phyloP scores from a whole-genome alignment of 1,140 invertebrate genomes.

The Lutraria rhynchaena region DNA sequence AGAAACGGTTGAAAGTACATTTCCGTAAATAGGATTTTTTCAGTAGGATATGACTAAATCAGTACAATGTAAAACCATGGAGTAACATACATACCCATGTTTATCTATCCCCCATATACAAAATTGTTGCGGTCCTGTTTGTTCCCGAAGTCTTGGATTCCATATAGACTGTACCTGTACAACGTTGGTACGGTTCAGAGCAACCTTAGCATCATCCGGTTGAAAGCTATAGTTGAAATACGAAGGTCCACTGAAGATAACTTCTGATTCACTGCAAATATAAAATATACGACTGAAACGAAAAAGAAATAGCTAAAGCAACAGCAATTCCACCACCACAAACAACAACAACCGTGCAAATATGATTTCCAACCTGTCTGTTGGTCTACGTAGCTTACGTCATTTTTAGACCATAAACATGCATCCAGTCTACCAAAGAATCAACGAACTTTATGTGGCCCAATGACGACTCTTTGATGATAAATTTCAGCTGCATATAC shows the following conservation, averaged over 20 bases:
- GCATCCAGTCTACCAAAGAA: too few relatives aligned
- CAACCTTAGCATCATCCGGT: conserved; percentile 2
- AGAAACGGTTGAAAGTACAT: too few relatives aligned
- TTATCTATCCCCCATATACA: conserved; percentile 44
- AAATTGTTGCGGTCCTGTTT: conserved; percentile 13
- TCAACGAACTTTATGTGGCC: too few relatives aligned
- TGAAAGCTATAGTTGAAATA: conserved; percentile 8
- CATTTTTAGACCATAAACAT: too few relatives aligned
- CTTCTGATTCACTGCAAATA: conserved; percentile 6
- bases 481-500: too few relatives aligned
- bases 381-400: too few relatives aligned
- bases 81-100: too few relatives aligned
- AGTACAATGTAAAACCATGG: too few relatives aligned
- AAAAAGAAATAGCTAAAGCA: not conserved
- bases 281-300: not conserved
- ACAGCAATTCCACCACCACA: not conserved
- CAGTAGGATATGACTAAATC: too few relatives aligned
- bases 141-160: not conserved
- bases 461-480: too few relatives aligned
- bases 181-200: conserved; percentile 11
- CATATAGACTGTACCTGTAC: not conserved
- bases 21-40: too few relatives aligned
- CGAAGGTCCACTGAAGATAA: conserved; percentile 9
- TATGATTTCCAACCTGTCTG: too few relatives aligned
- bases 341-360: not conserved